Evolutionary conservation across 2,888 invertebrate genomes (phyloP), one percentile per base, ranked within the genome.

Genomic region (Sesamia inferens): DNA sequence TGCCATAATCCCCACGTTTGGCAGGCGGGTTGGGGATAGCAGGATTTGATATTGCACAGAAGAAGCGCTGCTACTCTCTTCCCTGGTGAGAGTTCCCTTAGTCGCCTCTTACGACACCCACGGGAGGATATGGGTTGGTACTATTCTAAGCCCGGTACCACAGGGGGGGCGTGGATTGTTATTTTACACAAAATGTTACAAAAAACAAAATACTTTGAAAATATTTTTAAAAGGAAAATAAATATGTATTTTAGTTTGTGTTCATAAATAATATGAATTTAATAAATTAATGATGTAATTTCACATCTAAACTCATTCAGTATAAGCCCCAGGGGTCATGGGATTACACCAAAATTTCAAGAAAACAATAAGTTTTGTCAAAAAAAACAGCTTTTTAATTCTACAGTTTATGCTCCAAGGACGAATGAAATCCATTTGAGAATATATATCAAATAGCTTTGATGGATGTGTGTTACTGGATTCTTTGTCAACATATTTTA

Each of bases 391-490:
- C 59, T 65, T 48, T 44, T 65, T 59, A 67, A 81, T 58, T 67
- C 44, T 57, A 10, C 13, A n/a, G 3, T 47, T n/a, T 13, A 24
- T 19, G 22, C 42, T 59, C 48, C 24, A 48, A 65, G 51, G 55
- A 11, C 5, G 7, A 76, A 76, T 48, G 62, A 76, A 81, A 76
- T 81, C 61, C 62, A 66, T 81, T 77, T 63, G 54, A 31, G 57
- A 44, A 81, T 48, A 39, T 5, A 39, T 64, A 72, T 76, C 64
- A 80, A 74, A 48, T 59, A 51, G 31, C 1, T 65, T 75, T 80
- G 75, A 76, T 65, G 75, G 59, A 74, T 76, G 57, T 71, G 48
- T 31, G 73, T 51, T 76, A 58, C 24, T 44, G n/a, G 79, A 58
- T 63, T 31, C 31, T 44, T 71, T 62, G 24, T 62, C 48, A 42